These are phyloP conservation scores for Erethizon dorsatum DNA, from an alignment of 2,797 vertebrate species.

Conservation along the genomic window DNA sequence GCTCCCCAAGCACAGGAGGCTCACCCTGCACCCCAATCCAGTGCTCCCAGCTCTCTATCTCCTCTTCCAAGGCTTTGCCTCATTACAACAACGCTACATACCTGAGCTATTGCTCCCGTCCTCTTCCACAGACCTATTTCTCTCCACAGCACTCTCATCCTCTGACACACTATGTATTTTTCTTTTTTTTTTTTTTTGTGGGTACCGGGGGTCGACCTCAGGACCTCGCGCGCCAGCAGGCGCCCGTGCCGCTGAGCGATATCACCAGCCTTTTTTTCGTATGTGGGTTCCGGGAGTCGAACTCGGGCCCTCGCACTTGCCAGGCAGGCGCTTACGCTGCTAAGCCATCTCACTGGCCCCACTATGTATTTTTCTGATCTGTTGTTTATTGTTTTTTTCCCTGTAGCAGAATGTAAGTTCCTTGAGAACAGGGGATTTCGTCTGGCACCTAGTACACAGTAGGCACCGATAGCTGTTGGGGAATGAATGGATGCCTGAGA, in stretches of 20 bases:
- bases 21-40: neutral
- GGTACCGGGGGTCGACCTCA: too few species aligned
- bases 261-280: too few species aligned
- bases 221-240: too few species aligned
- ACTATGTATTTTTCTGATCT: neutral
- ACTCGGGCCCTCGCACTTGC: too few species aligned
- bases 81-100: neutral
- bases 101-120: neutral
- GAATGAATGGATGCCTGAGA: neutral
- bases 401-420: slow-evolving; percentile 18
- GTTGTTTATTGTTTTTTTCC: neutral
- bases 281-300: too few species aligned
- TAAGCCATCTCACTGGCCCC: too few species aligned
- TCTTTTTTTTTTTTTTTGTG: neutral
- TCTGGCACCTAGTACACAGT: neutral
- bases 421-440: neutral
- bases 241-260: too few species aligned
- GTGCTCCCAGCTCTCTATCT: neutral
- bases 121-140: neutral
- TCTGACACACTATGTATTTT: neutral
- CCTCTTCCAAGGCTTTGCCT: neutral
- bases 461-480: neutral
- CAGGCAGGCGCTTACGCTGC: too few species aligned
- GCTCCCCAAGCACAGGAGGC: neutral
- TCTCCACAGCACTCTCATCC: neutral